Evolutionary conservation across 2,797 vertebrate genomes (phyloP), one percentile per base, ranked within the genome.

Genomic region (Lepilemur ruficaudatus): DNA sequence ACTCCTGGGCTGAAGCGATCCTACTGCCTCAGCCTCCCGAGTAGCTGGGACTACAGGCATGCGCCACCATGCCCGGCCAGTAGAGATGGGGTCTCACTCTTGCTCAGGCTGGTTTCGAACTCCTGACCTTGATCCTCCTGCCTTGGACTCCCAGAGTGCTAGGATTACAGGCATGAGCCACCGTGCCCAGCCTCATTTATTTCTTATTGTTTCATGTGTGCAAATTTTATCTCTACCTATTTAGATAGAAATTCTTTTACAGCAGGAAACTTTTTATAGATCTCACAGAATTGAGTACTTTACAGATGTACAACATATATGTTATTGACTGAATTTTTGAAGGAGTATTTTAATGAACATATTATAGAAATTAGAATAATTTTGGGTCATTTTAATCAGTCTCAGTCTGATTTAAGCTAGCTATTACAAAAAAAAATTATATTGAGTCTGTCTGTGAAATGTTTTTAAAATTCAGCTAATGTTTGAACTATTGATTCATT

Each of bases 291-390:
- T 22, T 38, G 11, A 57, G 30, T 8, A 65, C 35, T 83, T 88
- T 80, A 48, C 8, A 59, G 48, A n/a, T 28, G 22, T 32, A 55
- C 11, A 80, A 52, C 73, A 65, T 43, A 52, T 86, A 38, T 0
- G 46, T 59, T 55, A 63, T 20, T 96, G 88, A 89, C 25, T 85
- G 70, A 93, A 67, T 86, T 95, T 95, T 80, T 86, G 65, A 90
- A 81, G 41, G 11, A 20, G 5, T 93, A 75, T 28, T 83, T 79
- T 91, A 63, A 75, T 70, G n/a, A 87, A 52, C 20, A 85, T 30
- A 52, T 48, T 95, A 57, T 25, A 83, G 52, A 96, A 94, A 78
- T 93, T 80, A 94, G n/a, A 95, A 85, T 7, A 3, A 43, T 59
- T 18, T 41, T 13, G 15, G 15, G 18, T 52, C 20, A 72, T 75